Conservation (phyloP, 35 echinoderm and acorn worm species). For the Eucidaris tribuloides region DNA sequence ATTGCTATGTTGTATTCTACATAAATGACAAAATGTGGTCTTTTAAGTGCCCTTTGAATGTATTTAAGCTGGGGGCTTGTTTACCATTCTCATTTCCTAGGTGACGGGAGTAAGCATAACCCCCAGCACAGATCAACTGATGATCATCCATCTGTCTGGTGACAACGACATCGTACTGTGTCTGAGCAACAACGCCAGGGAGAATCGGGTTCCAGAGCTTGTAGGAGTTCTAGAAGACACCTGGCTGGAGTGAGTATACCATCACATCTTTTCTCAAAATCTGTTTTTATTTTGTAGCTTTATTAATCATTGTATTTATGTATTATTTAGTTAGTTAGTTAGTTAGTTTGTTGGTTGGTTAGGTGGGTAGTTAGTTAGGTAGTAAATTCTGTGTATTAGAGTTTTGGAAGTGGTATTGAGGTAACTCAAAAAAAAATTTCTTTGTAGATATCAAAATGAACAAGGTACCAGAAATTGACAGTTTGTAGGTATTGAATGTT, state of each 20-base stretch:
- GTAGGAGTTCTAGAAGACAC: constrained; percentile 75
- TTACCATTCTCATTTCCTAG: no score
- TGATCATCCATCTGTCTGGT: constrained; percentile 69
- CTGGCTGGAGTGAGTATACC: constrained; percentile 72
- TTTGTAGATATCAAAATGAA: no score
- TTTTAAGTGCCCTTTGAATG: no score
- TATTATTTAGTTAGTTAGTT: no score
- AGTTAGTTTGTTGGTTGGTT: no score
- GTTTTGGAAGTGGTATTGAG: background rate
- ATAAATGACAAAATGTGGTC: no score
- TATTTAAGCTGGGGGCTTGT: no score
- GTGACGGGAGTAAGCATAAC: constrained; percentile 85
- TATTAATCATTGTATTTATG: background rate
- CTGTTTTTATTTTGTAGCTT: background rate
- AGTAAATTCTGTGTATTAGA: background rate
- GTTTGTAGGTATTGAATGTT: background rate
- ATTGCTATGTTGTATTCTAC: no score
- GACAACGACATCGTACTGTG: constrained; percentile 96
- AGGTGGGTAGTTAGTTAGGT: no score
- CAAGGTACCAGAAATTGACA: background rate
- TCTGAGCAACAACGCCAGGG: constrained; percentile 56
- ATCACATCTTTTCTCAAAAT: background rate
- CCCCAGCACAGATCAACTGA: constrained; percentile 80
- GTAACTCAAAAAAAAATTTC: background rate
- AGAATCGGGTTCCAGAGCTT: constrained; percentile 85